These are phyloP conservation scores for Pyrocoelia pectoralis DNA, from an alignment of 2,888 invertebrate species.

Conservation along the genomic window DNA sequence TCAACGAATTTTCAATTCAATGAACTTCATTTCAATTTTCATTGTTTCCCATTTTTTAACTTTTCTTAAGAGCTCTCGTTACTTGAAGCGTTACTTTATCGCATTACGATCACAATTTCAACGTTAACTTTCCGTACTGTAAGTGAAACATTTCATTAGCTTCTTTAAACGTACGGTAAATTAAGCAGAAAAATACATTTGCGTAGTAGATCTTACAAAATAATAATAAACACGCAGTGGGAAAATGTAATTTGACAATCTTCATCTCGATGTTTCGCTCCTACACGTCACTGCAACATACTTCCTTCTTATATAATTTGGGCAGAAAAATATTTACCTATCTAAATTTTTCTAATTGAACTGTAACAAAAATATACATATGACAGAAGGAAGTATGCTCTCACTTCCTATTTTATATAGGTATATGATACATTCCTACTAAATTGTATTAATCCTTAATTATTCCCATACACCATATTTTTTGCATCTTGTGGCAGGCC, in stretches of 20 bases:
- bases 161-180: neutral
- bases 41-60: too few species aligned
- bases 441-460: constrained; percentile 15
- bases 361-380: neutral
- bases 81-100: too few species aligned
- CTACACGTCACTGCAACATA: constrained; percentile 19
- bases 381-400: neutral
- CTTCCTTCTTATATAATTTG: constrained; percentile 13
- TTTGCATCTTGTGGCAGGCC: neutral
- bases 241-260: constrained; percentile 49
- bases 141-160: neutral
- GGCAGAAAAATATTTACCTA: neutral
- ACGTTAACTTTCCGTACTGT: constrained; percentile 2
- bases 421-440: neutral
- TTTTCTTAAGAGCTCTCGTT: too few species aligned
- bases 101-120: too few species aligned
- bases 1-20: too few species aligned
- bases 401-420: constrained; percentile 3
- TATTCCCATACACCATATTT: constrained; percentile 15
- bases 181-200: constrained; percentile 4
- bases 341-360: neutral
- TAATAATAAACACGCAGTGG: constrained; percentile 28
- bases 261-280: constrained; percentile 47
- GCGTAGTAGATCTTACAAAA: constrained; percentile 31
- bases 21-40: too few species aligned